Conservation (phyloP, 2,888 invertebrate species). For the Acleris holmiana region DNA sequence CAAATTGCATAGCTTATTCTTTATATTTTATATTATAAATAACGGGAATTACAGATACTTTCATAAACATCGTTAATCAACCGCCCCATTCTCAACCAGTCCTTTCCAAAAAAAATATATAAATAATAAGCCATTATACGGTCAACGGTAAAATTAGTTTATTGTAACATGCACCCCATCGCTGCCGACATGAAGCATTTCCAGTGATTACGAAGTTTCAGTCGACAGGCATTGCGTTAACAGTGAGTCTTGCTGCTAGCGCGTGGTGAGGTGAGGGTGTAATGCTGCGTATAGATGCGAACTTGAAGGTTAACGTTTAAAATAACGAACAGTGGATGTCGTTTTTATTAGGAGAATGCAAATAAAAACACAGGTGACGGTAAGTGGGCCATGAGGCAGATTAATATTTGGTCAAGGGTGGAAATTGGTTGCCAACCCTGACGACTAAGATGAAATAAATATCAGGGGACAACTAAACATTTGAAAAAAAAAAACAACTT, state of each 20-base stretch:
- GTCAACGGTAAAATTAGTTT: background rate
- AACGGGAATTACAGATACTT: too few relatives aligned
- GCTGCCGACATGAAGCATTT: background rate
- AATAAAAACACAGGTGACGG: too few relatives aligned
- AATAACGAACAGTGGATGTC: background rate
- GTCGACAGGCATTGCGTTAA: slow-evolving; percentile 18
- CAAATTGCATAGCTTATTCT: too few relatives aligned
- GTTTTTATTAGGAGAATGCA: background rate
- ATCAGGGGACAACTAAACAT: too few relatives aligned
- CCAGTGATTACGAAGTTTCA: slow-evolving; percentile 2
- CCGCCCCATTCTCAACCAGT: too few relatives aligned
- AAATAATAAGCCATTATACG: background rate
- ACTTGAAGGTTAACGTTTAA: background rate
- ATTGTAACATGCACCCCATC: background rate
- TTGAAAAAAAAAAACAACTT: too few relatives aligned
- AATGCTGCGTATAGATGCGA: slow-evolving; percentile 4
- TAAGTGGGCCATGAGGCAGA: too few relatives aligned
- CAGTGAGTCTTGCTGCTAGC: slow-evolving; percentile 18
- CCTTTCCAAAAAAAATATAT: background rate
- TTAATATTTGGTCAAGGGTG: too few relatives aligned
- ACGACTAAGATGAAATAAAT: too few relatives aligned
- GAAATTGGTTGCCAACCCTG: too few relatives aligned
- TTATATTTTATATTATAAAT: too few relatives aligned
- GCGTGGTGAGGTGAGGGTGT: slow-evolving; percentile 12
- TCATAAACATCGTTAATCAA: too few relatives aligned